These are phyloP conservation scores for Maniola hyperantus DNA, from an alignment of 2,888 invertebrate genomes.

Conservation along the genomic window DNA sequence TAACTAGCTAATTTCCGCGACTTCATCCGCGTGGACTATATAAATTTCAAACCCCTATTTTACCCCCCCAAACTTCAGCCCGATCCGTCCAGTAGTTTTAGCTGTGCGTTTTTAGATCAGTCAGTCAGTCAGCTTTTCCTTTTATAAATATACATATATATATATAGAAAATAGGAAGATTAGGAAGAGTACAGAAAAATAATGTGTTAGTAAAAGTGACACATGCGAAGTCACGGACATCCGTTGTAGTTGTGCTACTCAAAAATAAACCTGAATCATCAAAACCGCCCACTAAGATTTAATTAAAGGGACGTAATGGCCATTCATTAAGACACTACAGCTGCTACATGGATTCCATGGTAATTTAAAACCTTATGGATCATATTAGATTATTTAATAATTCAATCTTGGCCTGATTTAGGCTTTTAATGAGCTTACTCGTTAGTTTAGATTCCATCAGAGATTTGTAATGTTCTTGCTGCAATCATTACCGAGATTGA, in stretches of 20 bases:
- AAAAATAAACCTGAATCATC: constrained; percentile 10
- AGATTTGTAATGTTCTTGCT: neutral
- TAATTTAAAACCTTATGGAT: constrained; percentile 34
- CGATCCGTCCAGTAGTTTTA: too few species aligned
- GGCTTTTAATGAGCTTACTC: neutral
- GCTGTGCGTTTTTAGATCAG: too few species aligned
- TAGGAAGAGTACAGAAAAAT: too few species aligned
- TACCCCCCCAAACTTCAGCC: too few species aligned
- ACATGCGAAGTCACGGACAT: neutral
- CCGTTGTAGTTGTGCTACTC: constrained; percentile 17
- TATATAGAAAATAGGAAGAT: too few species aligned
- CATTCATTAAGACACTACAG: constrained; percentile 30
- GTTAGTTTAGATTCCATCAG: constrained; percentile 8
- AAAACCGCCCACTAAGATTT: constrained; percentile 17
- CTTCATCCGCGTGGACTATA: too few species aligned
- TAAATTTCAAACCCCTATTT: too few species aligned
- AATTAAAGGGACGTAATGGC: constrained; percentile 22
- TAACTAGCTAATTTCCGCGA: too few species aligned
- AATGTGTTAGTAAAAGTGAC: neutral
- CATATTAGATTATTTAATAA: constrained; percentile 28
- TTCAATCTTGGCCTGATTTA: constrained; percentile 26
- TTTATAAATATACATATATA: too few species aligned
- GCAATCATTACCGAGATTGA: neutral
- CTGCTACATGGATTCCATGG: constrained; percentile 18
- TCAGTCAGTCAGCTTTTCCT: too few species aligned